Evolutionary conservation across 53 echinoderm and acorn worm genomes (phyloP), one percentile per base, ranked within the genome.

Genomic region (Holothuria leucospilota): DNA sequence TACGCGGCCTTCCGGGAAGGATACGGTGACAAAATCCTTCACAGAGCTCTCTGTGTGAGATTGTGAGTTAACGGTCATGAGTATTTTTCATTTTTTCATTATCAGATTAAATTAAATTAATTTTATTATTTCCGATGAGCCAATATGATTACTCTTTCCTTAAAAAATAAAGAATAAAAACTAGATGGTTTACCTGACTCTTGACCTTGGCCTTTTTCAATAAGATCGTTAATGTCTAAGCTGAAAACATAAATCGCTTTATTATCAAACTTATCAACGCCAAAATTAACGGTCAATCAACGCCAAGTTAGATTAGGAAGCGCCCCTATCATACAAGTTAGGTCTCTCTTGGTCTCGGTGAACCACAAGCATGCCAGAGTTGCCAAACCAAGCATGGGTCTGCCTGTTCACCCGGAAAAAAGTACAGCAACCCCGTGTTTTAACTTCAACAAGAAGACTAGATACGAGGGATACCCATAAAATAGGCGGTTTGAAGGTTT

Each of bases 181-280:
- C 56, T 56, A 56, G 16, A 56, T 56, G 56, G 56, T 18, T 56
- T 18, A 18, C 56, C 1, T 56, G 56, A 56, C 18, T 56, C 5
- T 16, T 56, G 56, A 56, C 56, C 56, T 18, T 56, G 20, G 70
- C 21, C 40, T n/a, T 52, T 75, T 49, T 75, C 75, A 75, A 49
- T 52, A 75, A 75, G 75, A 11, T 75, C 75, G 75, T 75, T 75
- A 75, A 75, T 21, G 75, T 49, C 75, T 51, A 49, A 23, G 72
- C 25, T 41, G 7, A 42, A 18, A 51, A 8, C 49, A 42, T 75
- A 75, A 75, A 75, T 75, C 75, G 75, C 41, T 75, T 75, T 52
- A 75, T 75, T 75, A 56, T 56, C 56, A 75, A 75, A 52, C 75
- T 52, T 75, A 75, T 75, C 75, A 75, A 49, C 75, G 52, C 75